phyloP scores from a whole-genome alignment of 35 echinoderm and acorn worm genomes.

The Apostichopus japonicus region DNA sequence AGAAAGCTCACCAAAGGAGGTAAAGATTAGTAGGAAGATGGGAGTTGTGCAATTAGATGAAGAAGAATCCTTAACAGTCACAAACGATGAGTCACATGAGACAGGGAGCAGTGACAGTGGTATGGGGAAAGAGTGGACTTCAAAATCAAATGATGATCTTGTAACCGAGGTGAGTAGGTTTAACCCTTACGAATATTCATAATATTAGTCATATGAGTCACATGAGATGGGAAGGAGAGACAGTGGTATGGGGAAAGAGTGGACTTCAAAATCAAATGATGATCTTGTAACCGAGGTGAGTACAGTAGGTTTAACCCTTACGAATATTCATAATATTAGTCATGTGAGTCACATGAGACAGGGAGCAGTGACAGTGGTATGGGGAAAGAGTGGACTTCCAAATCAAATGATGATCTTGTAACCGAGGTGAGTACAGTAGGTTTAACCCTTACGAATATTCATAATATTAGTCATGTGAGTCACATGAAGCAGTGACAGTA shows the following conservation, averaged over 20 bases:
- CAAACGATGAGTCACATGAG: constrained; percentile 37
- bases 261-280: background rate
- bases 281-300: constrained; percentile 32
- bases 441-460: background rate
- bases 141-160: constrained; percentile 55
- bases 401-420: constrained; percentile 46
- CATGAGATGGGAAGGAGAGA: constrained; percentile 25
- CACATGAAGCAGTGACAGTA: constrained; percentile 52
- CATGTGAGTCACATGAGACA: constrained; percentile 23
- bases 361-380: constrained; percentile 56
- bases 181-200: background rate
- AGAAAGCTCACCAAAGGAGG: constrained; percentile 36
- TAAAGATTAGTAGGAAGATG: background rate
- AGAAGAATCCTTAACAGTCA: constrained; percentile 17
- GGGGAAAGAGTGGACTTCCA: constrained; percentile 49
- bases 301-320: background rate
- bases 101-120: constrained; percentile 55
- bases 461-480: constrained; percentile 6
- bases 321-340: background rate
- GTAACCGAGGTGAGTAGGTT: constrained; percentile 1
- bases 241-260: constrained; percentile 57
- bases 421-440: constrained; percentile 18
- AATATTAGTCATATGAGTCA: background rate
- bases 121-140: constrained; percentile 49
- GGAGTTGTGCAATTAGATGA: constrained; percentile 27